These are phyloP conservation scores for Anser brachyrhynchus DNA, from an alignment of 2,113 vertebrate species.

Conservation along the genomic window DNA sequence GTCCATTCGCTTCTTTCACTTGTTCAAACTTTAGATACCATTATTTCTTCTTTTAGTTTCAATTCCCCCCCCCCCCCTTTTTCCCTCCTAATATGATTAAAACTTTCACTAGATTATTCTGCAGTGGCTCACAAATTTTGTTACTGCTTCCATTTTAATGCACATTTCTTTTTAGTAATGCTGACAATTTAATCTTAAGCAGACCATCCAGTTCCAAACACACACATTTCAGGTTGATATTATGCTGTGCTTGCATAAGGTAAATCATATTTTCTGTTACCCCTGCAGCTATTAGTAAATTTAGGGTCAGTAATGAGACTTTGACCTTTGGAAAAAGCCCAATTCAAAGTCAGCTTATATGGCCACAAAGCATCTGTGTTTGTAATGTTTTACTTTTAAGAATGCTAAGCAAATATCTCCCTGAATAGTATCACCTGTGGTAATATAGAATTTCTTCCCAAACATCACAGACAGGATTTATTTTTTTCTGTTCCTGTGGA, in stretches of 20 bases:
- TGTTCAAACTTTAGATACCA: neutral
- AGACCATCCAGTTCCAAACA: neutral
- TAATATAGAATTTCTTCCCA: neutral
- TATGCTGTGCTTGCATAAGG: fast-evolving
- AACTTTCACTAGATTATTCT: neutral
- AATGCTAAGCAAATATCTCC: neutral
- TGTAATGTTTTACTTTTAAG: neutral
- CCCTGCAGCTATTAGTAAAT: neutral
- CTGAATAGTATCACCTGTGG: neutral
- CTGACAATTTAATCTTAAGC: neutral
- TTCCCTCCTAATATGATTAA: neutral
- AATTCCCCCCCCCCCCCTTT: neutral
- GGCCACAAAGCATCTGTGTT: neutral
- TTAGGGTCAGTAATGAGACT: neutral
- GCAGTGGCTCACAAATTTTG: neutral
- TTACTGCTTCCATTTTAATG: neutral
- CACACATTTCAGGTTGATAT: neutral
- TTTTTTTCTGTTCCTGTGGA: neutral
- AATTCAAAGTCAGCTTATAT: neutral
- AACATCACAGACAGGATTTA: neutral
- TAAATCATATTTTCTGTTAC: neutral
- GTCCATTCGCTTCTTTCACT: neutral
- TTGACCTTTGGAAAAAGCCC: neutral
- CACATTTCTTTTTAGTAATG: neutral
- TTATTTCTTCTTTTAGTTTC: neutral